phyloP scores from a whole-genome alignment of 2,888 invertebrate species.

The Philereme transversata region DNA sequence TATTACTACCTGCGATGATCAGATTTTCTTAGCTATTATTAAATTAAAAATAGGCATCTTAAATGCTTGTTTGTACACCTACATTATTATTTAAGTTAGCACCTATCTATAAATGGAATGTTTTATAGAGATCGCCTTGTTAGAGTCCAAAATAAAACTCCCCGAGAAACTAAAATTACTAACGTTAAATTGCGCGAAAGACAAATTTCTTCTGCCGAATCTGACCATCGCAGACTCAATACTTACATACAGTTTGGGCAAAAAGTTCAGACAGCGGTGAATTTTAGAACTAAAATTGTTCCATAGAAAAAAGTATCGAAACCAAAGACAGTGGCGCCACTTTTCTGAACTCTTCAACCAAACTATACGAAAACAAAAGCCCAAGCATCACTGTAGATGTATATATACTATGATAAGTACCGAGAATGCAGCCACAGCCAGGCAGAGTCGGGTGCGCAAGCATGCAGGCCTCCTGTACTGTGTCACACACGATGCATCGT shows the following conservation, averaged over 20 bases:
- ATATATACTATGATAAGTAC: constrained; percentile 78
- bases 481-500: constrained; percentile 52
- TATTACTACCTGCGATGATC: constrained; percentile 60
- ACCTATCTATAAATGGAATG: constrained; percentile 43
- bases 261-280: no score
- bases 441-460: constrained; percentile 71
- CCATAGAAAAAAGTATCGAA: no score
- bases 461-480: constrained; percentile 58
- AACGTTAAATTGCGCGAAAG: not conserved
- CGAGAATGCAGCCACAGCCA: constrained; percentile 78
- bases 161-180: not conserved
- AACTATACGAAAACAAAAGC: constrained; percentile 58
- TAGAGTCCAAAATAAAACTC: not conserved
- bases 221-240: constrained; percentile 72
- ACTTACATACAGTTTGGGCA: constrained; percentile 50
- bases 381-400: constrained; percentile 79
- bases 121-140: constrained; percentile 43
- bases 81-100: constrained; percentile 20
- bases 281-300: no score
- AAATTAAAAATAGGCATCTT: constrained; percentile 8
- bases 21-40: constrained; percentile 46
- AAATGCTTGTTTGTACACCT: constrained; percentile 37
- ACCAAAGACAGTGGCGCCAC: no score
- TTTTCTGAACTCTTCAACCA: no score
- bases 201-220: constrained; percentile 36